phyloP scores from a whole-genome alignment of 1,140 invertebrate genomes.

The Trissolcus basalis region DNA sequence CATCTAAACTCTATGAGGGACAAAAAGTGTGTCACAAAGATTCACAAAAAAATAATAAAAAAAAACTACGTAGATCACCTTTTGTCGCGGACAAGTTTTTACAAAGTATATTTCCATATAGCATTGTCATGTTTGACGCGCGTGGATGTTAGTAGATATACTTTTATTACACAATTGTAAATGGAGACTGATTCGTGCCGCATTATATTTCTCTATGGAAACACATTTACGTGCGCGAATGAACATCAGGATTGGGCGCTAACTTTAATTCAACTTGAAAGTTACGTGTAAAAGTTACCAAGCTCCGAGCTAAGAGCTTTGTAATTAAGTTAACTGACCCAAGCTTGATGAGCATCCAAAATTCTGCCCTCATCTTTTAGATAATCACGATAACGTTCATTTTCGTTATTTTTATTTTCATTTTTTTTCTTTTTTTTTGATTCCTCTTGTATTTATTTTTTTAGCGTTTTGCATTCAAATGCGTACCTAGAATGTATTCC shows the following conservation, averaged over 20 bases:
- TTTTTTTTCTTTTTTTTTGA: too few species aligned
- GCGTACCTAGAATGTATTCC: too few species aligned
- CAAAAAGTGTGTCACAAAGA: constrained; percentile 3
- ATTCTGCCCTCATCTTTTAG: too few species aligned
- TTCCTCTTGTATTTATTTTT: too few species aligned
- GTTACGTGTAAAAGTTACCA: too few species aligned
- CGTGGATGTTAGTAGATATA: constrained; percentile 54
- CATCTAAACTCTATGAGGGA: constrained; percentile 29
- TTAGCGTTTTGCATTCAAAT: constrained; percentile 11
- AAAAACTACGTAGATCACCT: constrained; percentile 42
- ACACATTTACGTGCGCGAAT: constrained; percentile 23
- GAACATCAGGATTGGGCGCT: constrained; percentile 17
- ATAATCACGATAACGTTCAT: too few species aligned
- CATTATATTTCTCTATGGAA: constrained; percentile 55
- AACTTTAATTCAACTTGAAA: too few species aligned
- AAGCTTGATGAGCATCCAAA: too few species aligned
- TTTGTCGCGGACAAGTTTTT: constrained; percentile 48
- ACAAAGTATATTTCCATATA: constrained; percentile 56
- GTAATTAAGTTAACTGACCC: too few species aligned
- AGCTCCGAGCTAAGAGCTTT: too few species aligned
- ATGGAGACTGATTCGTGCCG: constrained; percentile 58
- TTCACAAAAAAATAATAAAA: not conserved
- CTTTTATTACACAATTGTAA: constrained; percentile 57
- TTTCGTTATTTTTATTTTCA: too few species aligned
- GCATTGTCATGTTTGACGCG: constrained; percentile 44